These are phyloP conservation scores for Tachystola acroxantha DNA, from an alignment of 2,888 invertebrate genomes.

Conservation along the genomic window DNA sequence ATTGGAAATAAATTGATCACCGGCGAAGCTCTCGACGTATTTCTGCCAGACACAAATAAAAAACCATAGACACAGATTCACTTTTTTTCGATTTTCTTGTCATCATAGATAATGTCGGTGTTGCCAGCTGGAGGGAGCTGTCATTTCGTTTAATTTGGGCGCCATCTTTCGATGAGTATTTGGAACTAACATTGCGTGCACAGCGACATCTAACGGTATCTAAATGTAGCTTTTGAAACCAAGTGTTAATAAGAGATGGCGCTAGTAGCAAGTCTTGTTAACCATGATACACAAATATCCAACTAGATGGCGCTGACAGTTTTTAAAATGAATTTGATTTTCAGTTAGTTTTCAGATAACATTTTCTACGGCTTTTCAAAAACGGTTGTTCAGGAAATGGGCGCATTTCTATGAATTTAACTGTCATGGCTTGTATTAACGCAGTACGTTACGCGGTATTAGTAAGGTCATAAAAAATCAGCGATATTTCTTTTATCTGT, in stretches of 20 bases:
- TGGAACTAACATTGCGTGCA: not conserved
- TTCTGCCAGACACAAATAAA: constrained; percentile 70
- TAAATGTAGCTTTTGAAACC: not conserved
- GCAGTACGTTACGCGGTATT: too few species aligned
- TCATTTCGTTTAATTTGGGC: not conserved
- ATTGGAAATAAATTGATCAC: constrained; percentile 72
- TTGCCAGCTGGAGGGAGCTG: constrained; percentile 3
- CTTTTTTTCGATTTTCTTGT: constrained; percentile 28
- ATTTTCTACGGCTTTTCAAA: too few species aligned
- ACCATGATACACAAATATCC: not conserved
- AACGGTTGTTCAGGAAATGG: too few species aligned
- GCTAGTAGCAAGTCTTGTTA: not conserved
- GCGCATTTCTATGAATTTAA: too few species aligned
- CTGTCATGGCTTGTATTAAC: too few species aligned
- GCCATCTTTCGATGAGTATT: not conserved
- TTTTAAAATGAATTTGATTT: too few species aligned
- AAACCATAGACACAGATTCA: constrained; percentile 47
- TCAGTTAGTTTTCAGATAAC: too few species aligned
- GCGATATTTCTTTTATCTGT: too few species aligned
- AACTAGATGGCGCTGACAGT: not conserved
- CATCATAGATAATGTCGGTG: constrained; percentile 32
- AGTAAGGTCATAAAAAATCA: too few species aligned
- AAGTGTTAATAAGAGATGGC: not conserved
- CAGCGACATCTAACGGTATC: not conserved
- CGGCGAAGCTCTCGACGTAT: constrained; percentile 65